Evolutionary conservation across 2,888 invertebrate genomes (phyloP), one percentile per base, ranked within the genome.

Genomic region (Eupithecia pulchellata): DNA sequence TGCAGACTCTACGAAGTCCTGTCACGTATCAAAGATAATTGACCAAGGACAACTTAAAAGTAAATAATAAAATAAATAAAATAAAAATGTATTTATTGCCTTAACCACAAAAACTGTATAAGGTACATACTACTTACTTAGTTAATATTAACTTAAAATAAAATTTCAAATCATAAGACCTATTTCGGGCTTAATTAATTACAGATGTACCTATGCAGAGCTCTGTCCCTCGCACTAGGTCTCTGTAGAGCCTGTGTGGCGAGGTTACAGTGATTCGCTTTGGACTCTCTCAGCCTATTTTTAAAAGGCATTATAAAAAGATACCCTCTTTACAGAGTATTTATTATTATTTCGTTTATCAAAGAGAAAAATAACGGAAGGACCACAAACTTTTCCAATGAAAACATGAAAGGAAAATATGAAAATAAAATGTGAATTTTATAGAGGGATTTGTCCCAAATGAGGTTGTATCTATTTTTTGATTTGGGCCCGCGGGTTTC

Each of bases 381-480:
- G 57, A 61, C 52, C 55, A 61, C 39, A 69, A 73, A 73, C 58
- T 67, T 76, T 76, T 60, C 71, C 71, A 72, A 57, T 69, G 67
- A 73, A 75, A 77, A 75, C 74, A 74, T 73, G 71, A 73, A 81
- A 77, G 74, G 80, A 80, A 32, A 81, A 78, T 78, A 73, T 80
- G 79, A 78, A 79, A 85, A 80, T 81, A 80, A 87, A 86, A 85
- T 82, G 83, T 81, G 83, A 82, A 81, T 85, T 88, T 88, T 89
- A 87, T 88, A 86, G 85, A 85, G 86, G 85, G 88, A 89, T 89
- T 87, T 88, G 88, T 89, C 85, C 86, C 86, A 89, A 89, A 91
- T 89, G 86, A 88, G 87, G 88, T 84, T 89, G 89, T 89, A 89
- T 88, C 84, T 87, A 88, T 90, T 90, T 91, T 91, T 91, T 90